Base-by-base conservation (phyloP, 2,888 invertebrate genomes). In the Drosophila greeni region DNA sequence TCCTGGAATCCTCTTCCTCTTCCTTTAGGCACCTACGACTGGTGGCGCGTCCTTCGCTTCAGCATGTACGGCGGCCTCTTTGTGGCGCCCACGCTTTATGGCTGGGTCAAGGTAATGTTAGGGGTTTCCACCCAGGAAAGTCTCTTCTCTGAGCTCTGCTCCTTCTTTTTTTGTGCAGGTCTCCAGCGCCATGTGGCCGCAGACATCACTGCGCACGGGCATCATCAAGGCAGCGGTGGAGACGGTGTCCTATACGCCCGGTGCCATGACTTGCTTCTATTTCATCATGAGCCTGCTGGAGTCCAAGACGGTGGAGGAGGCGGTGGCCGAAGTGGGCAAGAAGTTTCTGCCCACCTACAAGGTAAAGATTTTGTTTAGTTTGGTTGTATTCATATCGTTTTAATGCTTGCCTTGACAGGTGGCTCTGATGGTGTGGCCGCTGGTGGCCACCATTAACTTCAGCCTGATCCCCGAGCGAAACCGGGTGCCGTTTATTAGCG, bases 51-150 rank as follows among this genome's bases (percentile, higher is more conserved):
- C 72, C 88, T 92, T 36, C 91, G 95, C 66, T 96, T 93, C 89
- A 92, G 94, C 81, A 82, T 95, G 51, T 95, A 94, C 87, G 95
- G 95, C n/a, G 92, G 94, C 9, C 91, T 94, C 48, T 95, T 94
- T 87, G 94, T 94, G 20, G 95, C 95, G 1, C 95, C 95, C 14
- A 94, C 94, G 6, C 88, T 95, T 0, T 95, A 94, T 83, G 91
- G 91, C 58, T 95, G 95, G 95, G 90, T 96, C 47, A 93, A 92
- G 85, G 87, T 95, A 7, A 20, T n/a, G n/a, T n/a, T n/a, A n/a
- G n/a, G n/a, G n/a, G 16, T 26, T 18, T 8, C 4, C 18, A 18
- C 8, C n/a, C 31, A 48, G n/a, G 16, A 16, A 11, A 11, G 11
- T 9, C 9, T n/a, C 0, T 2, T 14, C 8, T 26, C 18, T 16